Evolutionary conservation across 2,888 invertebrate species (phyloP), one percentile per base, ranked within the genome.

Genomic region (Pseudeuparius sepicola): DNA sequence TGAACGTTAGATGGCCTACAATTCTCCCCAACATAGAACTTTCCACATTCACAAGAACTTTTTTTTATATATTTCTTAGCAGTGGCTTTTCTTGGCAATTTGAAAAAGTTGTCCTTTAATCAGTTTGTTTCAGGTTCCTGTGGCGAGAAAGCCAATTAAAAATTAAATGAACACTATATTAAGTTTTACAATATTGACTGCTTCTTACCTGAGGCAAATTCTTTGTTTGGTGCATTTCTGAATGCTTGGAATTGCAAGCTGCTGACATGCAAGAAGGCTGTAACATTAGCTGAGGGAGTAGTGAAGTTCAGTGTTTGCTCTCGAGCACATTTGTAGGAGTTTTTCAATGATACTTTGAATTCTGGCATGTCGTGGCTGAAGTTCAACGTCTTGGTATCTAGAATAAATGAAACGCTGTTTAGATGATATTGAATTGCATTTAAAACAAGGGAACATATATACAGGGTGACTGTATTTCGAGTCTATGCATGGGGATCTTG

Each of bases 201-300:
- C 17, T 16, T 23, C 42, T 45, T 63, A 73, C 83, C 78, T 41
- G 69, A 61, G 37, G 75, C 74, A 61, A 84, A 86, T 2, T 59
- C 55, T 1, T 52, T 58, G n/a, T 63, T 64, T 14, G 67, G 63
- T 1, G 60, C 55, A 9, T 59, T 60, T 43, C 70, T 68, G 70
- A 80, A 88, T 3, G 85, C 85, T 62, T 87, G 77, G 50, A 80
- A 68, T 55, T 84, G 84, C 26, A 86, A 63, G 39, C 72, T 63
- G 13, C 71, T 67, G 7, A 85, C 52, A 12, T 66, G 67, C 14
- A 84, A 53, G 4, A 55, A 57, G 5, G 71, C 77, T n/a, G 51
- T 44, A 2, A 55, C 52, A 9, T 52, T 45, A 33, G 50, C 57
- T 0, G 37, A 33, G 18, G 48, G 52, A 2, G 59, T 52, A 4